Evolutionary conservation across 2,113 vertebrate genomes (phyloP).

Genomic region (Machaerirhynchus nigripectus): DNA sequence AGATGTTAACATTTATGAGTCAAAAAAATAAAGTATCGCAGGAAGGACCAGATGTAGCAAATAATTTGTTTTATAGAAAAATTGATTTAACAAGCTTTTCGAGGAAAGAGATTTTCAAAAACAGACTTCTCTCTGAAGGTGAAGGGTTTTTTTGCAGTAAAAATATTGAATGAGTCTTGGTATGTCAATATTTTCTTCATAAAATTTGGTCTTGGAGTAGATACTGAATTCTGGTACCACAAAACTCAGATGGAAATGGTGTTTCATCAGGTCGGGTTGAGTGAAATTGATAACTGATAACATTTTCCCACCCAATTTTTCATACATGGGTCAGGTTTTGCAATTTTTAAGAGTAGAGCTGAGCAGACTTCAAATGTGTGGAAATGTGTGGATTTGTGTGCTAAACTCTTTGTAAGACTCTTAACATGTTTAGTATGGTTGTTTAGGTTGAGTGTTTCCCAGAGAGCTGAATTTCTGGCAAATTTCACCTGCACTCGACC

Average conservation of each 20-base stretch:
- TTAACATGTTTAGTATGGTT: neutral
- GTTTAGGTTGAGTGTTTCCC: neutral
- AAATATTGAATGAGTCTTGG: neutral
- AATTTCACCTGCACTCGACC: neutral
- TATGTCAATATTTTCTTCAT: neutral
- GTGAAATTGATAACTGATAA: neutral
- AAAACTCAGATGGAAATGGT: neutral
- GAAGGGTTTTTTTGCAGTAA: neutral
- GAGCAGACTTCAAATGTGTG: neutral
- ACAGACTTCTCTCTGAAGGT: neutral
- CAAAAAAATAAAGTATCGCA: neutral
- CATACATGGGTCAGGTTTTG: neutral
- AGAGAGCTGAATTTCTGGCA: neutral
- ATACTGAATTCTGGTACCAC: neutral
- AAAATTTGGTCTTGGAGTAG: neutral
- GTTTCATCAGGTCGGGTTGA: neutral
- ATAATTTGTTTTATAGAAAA: neutral
- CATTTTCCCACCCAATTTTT: neutral
- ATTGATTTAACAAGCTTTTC: neutral
- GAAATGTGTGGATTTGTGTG: neutral
- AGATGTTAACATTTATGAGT: neutral
- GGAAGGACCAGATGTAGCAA: neutral
- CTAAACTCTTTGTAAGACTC: neutral
- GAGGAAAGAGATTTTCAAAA: neutral
- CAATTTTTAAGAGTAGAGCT: neutral